Conservation (phyloP, 1,140 invertebrate species). For the Trichomalopsis sarcophagae region DNA sequence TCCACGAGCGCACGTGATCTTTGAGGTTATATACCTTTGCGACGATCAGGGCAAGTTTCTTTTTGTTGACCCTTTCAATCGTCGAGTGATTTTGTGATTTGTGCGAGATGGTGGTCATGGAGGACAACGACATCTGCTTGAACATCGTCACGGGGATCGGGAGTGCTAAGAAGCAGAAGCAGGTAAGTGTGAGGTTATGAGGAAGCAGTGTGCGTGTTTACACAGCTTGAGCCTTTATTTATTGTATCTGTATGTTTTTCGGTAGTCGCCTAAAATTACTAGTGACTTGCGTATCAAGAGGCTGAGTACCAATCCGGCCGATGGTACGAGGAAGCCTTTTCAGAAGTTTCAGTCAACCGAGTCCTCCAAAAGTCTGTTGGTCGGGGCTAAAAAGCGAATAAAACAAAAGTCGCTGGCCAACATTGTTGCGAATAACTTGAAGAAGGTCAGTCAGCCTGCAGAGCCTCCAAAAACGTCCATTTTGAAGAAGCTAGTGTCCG, state of each 20-base stretch:
- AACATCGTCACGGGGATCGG: constrained; percentile 57
- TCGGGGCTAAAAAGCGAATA: constrained; percentile 59
- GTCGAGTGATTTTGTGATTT: not conserved
- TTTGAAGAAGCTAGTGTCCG: constrained; percentile 24
- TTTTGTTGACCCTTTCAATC: not conserved
- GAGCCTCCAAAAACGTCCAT: constrained; percentile 33
- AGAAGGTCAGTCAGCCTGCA: not conserved
- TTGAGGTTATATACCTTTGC: constrained; percentile 52
- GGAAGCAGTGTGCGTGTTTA: not conserved
- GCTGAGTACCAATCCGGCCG: not conserved
- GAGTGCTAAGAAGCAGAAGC: constrained; percentile 44
- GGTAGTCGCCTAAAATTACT: constrained; percentile 24
- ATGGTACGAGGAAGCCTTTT: constrained; percentile 22
- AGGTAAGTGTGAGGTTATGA: constrained; percentile 61
- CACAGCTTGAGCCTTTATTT: constrained; percentile 1
- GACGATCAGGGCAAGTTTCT: not conserved
- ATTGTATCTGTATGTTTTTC: constrained; percentile 8
- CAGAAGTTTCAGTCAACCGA: constrained; percentile 17
- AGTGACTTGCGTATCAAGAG: constrained; percentile 19
- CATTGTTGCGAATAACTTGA: constrained; percentile 66
- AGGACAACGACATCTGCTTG: constrained; percentile 65
- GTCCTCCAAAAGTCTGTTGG: constrained; percentile 19
- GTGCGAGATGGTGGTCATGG: constrained; percentile 32
- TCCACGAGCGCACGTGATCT: constrained; percentile 48
- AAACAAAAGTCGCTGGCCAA: constrained; percentile 67